Percentiles rank a stretch among this genome's conserved stretches.
Conservation (phyloP, 2,113 vertebrate genomes). For the Bombycilla garrulus region DNA sequence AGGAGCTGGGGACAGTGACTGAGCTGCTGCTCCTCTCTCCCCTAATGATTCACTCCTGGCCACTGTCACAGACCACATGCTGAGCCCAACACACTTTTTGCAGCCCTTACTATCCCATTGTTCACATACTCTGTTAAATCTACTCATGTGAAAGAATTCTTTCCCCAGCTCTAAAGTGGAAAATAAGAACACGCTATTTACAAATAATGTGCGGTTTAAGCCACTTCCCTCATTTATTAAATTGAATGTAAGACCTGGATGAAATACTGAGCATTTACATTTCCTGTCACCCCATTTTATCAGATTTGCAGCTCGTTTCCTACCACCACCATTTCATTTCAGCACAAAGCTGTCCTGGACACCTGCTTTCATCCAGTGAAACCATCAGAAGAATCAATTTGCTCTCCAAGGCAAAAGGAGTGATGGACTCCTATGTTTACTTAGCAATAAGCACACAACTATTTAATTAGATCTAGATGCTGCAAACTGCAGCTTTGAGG, state of each 20-base stretch:
- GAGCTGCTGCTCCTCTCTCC: not conserved
- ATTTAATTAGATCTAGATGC: slow-evolving; percentile 3
- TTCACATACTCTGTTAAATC: not conserved
- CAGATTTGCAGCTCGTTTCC: not conserved
- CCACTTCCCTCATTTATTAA: not conserved
- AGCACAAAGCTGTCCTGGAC: not conserved
- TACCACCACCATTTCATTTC: slow-evolving; percentile 8
- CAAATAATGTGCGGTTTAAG: not conserved
- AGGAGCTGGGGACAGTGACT: fast-evolving
- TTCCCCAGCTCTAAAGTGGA: not conserved
- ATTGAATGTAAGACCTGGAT: not conserved
- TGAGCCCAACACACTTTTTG: not conserved
- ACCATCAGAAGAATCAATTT: slow-evolving; percentile 9
- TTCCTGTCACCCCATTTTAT: not conserved
- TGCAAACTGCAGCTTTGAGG: not conserved
- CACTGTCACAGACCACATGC: not conserved
- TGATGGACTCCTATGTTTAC: not conserved
- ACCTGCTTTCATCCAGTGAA: not conserved
- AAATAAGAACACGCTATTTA: not conserved
- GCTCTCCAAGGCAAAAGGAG: not conserved
- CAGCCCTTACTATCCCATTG: not conserved
- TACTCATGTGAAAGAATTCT: not conserved
- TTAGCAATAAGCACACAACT: not conserved
- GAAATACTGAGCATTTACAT: not conserved
- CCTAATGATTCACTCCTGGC: not conserved